Evolutionary conservation across 2,113 vertebrate species (phyloP).

Genomic region (Clinocottus analis): DNA sequence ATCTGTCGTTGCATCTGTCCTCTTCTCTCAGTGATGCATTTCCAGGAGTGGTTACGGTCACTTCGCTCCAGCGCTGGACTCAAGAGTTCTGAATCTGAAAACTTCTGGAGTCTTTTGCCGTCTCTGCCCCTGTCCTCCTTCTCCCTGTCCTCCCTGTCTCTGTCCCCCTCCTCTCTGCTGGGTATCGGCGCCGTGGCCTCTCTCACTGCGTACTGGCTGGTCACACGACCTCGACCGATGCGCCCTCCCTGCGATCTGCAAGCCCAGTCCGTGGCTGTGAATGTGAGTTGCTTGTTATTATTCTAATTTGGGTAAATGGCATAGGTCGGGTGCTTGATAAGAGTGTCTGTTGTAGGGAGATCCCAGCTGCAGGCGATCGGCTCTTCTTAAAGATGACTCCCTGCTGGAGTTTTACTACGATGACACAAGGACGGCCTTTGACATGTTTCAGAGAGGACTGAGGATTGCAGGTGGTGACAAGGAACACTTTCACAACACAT

Average conservation of each 20-base stretch:
- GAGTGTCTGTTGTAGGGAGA: constrained; percentile 71
- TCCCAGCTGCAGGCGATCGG: constrained; percentile 79
- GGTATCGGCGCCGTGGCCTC: constrained; percentile 84
- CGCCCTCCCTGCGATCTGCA: constrained; percentile 81
- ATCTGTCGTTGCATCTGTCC: neutral
- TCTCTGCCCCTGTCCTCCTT: constrained; percentile 75
- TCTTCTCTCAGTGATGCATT: constrained; percentile 78
- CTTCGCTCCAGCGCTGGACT: constrained; percentile 67
- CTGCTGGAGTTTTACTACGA: constrained; percentile 85
- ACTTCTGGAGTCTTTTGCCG: constrained; percentile 71
- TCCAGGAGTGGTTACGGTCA: constrained; percentile 82
- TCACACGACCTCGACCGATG: constrained; percentile 81
- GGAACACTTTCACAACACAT: neutral
- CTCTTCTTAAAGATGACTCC: constrained; percentile 79
- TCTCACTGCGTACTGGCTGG: constrained; percentile 84
- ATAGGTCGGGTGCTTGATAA: neutral
- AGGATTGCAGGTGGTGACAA: constrained; percentile 75
- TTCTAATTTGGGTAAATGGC: accelerated
- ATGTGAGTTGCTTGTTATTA: constrained; percentile 62
- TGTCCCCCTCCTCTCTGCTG: constrained; percentile 80
- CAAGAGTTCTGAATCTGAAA: constrained; percentile 67
- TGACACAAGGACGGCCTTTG: constrained; percentile 81
- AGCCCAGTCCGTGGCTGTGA: constrained; percentile 80
- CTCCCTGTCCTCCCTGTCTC: constrained; percentile 71
- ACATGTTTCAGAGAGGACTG: constrained; percentile 85